Evolutionary conservation across 2,888 invertebrate species (phyloP).

Genomic region (Dryocosmus kuriphilus): DNA sequence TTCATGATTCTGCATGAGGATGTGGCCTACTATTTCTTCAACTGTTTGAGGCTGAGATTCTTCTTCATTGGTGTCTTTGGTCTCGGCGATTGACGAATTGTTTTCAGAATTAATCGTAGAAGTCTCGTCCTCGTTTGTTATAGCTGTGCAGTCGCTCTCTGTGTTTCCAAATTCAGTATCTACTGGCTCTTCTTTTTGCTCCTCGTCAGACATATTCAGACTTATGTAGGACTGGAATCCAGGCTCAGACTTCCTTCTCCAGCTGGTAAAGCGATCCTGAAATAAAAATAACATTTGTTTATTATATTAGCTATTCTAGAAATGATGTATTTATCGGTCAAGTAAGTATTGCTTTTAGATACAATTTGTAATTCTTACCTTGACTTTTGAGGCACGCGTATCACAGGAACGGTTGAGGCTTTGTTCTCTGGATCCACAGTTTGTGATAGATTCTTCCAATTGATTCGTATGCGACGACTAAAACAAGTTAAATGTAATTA

Average conservation of each 20-base stretch:
- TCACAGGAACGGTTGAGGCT: conserved; percentile 70
- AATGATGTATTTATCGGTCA: neutral
- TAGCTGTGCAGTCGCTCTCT: conserved; percentile 32
- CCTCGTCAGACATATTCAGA: conserved; percentile 72
- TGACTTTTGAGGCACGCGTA: conserved; percentile 72
- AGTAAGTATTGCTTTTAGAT: neutral
- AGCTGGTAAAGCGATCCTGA: conserved; percentile 80
- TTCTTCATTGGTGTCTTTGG: conserved; percentile 66
- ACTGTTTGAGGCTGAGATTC: conserved; percentile 79
- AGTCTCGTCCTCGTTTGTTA: conserved; percentile 42
- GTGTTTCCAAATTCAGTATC: conserved; percentile 43
- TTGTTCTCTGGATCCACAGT: conserved; percentile 66
- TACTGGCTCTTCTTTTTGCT: conserved; percentile 63
- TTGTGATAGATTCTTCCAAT: conserved; percentile 61
- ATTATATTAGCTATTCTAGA: conserved; percentile 52
- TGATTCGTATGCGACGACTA: conserved; percentile 69
- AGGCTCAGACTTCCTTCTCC: conserved; percentile 87
- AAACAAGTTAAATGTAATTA: too few relatives aligned
- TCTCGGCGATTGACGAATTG: conserved; percentile 20
- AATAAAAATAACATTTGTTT: conserved; percentile 59
- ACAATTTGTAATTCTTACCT: conserved; percentile 57
- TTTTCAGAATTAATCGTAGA: conserved; percentile 52
- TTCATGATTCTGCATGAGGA: conserved; percentile 90
- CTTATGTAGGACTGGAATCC: conserved; percentile 78
- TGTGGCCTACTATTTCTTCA: conserved; percentile 89